Evolutionary conservation across 1,140 invertebrate species (phyloP).

Genomic region (Liolophura sinensis): DNA sequence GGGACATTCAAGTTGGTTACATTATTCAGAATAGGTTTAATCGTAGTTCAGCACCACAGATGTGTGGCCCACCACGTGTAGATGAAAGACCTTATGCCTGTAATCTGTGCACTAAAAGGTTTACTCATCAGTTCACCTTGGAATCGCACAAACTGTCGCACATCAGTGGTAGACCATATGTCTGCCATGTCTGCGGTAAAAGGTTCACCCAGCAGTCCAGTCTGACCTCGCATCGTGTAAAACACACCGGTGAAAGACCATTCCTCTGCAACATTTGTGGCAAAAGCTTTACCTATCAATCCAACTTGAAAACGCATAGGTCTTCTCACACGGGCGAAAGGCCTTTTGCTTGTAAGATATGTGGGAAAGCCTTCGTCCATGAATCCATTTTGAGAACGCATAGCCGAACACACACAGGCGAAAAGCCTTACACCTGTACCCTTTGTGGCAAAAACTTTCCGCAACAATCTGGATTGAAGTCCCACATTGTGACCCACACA

Average conservation of each 20-base stretch:
- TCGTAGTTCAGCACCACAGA: no score
- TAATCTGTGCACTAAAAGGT: no score
- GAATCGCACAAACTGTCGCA: no score
- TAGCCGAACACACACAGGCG: conserved; percentile 28
- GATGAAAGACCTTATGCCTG: no score
- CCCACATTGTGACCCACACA: conserved; percentile 25
- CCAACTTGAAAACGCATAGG: conserved; percentile 20
- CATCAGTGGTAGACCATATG: conserved; percentile 5
- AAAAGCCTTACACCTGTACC: conserved; percentile 34
- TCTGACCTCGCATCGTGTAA: conserved; percentile 71
- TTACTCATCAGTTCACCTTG: no score
- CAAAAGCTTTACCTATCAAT: conserved; percentile 75
- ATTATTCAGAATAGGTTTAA: no score
- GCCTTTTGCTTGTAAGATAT: conserved; percentile 18
- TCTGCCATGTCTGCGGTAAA: conserved; percentile 79
- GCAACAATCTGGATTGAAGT: not conserved
- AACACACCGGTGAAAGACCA: conserved; percentile 82
- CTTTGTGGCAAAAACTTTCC: conserved; percentile 43
- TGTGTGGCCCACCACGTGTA: no score
- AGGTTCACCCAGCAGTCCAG: conserved; percentile 79
- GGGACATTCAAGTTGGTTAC: no score
- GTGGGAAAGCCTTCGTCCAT: conserved; percentile 17
- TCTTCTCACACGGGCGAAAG: conserved; percentile 23
- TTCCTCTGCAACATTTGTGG: conserved; percentile 87
- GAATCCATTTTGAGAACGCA: conserved; percentile 18